A percentile compares a stretch with the other conserved stretches of the same genome.
Evolutionary conservation across 2,113 vertebrate genomes (phyloP).

Genomic region (Rhinopithecus roxellana): DNA sequence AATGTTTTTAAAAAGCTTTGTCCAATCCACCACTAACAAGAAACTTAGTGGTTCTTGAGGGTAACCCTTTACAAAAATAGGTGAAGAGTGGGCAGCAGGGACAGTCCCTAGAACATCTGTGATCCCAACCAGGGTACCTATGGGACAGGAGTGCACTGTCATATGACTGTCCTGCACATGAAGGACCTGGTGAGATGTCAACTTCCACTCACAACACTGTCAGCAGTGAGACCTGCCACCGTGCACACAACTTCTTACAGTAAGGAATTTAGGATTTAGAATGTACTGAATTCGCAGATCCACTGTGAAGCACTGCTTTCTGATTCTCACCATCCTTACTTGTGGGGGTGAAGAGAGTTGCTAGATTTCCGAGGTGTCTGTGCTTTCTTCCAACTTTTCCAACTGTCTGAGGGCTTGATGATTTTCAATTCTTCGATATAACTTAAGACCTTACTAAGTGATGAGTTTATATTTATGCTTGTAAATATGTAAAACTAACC

Average conservation of each 20-base stretch:
- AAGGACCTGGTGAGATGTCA: background rate
- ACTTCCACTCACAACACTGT: background rate
- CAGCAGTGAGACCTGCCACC: background rate
- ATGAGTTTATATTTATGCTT: background rate
- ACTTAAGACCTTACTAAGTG: background rate
- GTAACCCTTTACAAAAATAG: background rate
- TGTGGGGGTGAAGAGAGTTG: background rate
- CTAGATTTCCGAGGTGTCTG: background rate
- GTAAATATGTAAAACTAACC: background rate
- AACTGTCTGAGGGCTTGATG: background rate
- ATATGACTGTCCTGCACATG: rapidly evolving
- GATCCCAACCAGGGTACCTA: background rate
- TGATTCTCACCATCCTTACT: background rate
- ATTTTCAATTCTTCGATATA: background rate
- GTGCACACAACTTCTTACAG: background rate
- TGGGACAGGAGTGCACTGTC: rapidly evolving
- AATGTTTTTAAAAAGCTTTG: background rate
- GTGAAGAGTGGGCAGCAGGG: background rate
- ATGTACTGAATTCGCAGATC: background rate
- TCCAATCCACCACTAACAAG: background rate
- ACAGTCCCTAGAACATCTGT: background rate
- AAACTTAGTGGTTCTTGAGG: background rate
- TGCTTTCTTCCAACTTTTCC: background rate
- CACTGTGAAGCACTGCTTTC: background rate
- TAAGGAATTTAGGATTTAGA: background rate